Evolutionary conservation across 2,113 vertebrate genomes (phyloP), one percentile per base, ranked within the genome.

Genomic region (Choloepus hoffmanni): DNA sequence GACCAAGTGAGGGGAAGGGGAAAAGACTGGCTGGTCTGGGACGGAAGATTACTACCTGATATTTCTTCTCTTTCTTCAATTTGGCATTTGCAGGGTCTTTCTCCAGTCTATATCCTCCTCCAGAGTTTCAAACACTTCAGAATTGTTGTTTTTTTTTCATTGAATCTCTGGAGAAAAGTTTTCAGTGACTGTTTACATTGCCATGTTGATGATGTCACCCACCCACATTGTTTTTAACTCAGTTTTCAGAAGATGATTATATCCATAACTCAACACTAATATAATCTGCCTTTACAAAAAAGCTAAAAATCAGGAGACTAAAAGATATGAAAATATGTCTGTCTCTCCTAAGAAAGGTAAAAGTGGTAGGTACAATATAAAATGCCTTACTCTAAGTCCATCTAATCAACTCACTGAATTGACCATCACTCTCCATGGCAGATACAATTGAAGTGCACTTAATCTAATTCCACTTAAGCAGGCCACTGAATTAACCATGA

Each of bases 291-390:
- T 63, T 72, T 53, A 21, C 7, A 45, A 18, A 43, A 33, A 95
- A 40, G 6, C 14, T 65, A 43, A 86, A 79, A 83, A 48, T 68
- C 13, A 89, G 12, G 15, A 90, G 60, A 87, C 16, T 63, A 78
- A 79, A 84, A 87, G 68, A 90, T 78, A 76, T 90, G 36, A 70
- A 86, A 92, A 90, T 86, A 55, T 60, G 7, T 33, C n/a, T 74
- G 1, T 68, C n/a, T 15, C 8, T 72, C 5, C 9, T 43, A 84
- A 84, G 55, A 77, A 83, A 87, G 43, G 7, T 78, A 74, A 90
- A 96, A 87, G 63, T 79, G 30, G 19, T 23, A 87, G 43, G 33
- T 55, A 21, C 2, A 58, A 58, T 94, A 73, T 79, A 70, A 94
- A 40, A 7, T 85, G 8, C 68, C 40, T 92, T 55, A 77, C 67